These are phyloP conservation scores for Brenthis daphne DNA, from an alignment of 2,888 invertebrate species.

Conservation along the genomic window DNA sequence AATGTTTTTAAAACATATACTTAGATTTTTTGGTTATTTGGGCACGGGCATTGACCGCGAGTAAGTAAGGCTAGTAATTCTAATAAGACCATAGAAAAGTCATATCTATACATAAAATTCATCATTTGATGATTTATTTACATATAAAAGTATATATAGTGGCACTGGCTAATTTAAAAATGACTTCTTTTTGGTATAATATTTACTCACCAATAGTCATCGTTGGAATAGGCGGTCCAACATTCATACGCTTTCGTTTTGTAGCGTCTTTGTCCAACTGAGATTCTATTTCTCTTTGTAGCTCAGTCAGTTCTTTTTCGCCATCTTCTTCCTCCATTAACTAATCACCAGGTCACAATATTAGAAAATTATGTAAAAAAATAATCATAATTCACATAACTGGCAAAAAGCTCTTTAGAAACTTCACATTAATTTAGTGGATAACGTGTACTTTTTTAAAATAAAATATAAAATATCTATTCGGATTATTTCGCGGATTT, in stretches of 20 bases:
- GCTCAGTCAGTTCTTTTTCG: constrained; percentile 85
- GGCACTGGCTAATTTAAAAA: too few species aligned
- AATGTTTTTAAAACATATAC: too few species aligned
- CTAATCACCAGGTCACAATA: constrained; percentile 45
- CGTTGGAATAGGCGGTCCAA: constrained; percentile 31
- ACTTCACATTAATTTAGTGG: neutral
- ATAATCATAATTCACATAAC: too few species aligned
- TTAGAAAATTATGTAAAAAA: neutral
- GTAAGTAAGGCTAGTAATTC: too few species aligned
- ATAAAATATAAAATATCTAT: neutral
- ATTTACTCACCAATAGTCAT: constrained; percentile 8
- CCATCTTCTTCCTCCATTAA: constrained; percentile 83
- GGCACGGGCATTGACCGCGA: too few species aligned
- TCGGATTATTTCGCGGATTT: too few species aligned
- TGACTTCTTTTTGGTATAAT: too few species aligned
- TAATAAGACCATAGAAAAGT: too few species aligned
- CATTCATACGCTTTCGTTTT: constrained; percentile 51
- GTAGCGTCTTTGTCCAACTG: constrained; percentile 87
- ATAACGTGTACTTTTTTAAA: neutral
- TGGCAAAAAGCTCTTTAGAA: constrained; percentile 13
- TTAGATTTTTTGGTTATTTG: too few species aligned
- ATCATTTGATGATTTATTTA: too few species aligned
- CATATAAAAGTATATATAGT: too few species aligned
- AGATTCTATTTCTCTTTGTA: constrained; percentile 93
- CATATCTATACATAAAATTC: too few species aligned